Evolutionary conservation across 64 coral and sea anemone species (phyloP).

Genomic region (Platygyra sinensis): DNA sequence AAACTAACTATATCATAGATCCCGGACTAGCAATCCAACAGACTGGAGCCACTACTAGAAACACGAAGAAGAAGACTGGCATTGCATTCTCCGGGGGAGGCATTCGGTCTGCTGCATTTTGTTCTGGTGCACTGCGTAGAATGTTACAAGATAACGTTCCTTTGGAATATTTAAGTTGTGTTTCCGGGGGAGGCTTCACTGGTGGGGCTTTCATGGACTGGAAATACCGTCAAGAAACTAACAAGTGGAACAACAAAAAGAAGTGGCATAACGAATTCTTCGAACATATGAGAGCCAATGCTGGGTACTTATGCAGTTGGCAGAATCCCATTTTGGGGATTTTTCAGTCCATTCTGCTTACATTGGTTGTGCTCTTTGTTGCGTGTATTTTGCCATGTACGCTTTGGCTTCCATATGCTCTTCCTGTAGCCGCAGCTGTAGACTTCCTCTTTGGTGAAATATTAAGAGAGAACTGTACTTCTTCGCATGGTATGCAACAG

Average conservation of each 20-base stretch:
- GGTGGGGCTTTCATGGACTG: conserved; percentile 4
- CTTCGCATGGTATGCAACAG: not conserved
- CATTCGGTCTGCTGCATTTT: conserved; percentile 34
- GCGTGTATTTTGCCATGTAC: not conserved
- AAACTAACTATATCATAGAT: not conserved
- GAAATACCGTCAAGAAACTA: not conserved
- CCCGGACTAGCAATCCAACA: not conserved
- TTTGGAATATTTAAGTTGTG: conserved; percentile 18
- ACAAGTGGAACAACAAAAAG: not conserved
- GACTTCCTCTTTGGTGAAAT: conserved; percentile 36
- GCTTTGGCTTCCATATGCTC: conserved; percentile 4
- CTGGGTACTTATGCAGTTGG: conserved; percentile 2
- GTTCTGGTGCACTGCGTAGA: conserved; percentile 13
- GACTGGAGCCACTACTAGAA: not conserved
- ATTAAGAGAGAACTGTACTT: not conserved
- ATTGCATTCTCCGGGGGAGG: conserved; percentile 42
- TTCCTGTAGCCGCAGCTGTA: conserved; percentile 10
- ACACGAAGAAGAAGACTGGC: not conserved
- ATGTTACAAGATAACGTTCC: not conserved
- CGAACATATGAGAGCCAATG: not conserved
- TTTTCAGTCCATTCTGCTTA: not conserved
- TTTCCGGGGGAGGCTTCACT: conserved; percentile 29
- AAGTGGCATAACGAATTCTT: conserved; percentile 11
- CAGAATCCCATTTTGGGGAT: not conserved
- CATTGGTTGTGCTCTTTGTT: not conserved